Conservation (phyloP, 2,113 vertebrate genomes). For the Noturus placidus region DNA sequence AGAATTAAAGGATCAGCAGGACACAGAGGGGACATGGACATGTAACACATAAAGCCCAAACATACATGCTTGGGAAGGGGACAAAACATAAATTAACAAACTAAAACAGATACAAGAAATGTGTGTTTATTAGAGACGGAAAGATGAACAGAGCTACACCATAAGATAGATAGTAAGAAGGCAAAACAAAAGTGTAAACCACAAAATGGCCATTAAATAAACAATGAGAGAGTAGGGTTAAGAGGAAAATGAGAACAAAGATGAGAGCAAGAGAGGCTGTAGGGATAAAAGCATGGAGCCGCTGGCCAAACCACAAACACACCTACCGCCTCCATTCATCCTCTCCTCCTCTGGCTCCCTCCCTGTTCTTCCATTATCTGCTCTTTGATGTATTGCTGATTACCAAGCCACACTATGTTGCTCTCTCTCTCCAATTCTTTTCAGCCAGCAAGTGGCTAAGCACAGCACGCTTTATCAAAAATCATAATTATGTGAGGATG, state of each 20-base stretch:
- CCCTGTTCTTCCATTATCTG: slow-evolving; percentile 49
- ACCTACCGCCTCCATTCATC: slow-evolving; percentile 66
- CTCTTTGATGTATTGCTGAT: slow-evolving; percentile 74
- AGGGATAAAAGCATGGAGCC: slow-evolving; percentile 46
- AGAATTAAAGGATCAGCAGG: not conserved
- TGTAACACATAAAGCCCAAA: not conserved
- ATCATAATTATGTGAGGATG: not conserved
- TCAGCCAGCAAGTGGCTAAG: slow-evolving; percentile 25
- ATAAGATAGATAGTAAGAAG: not conserved
- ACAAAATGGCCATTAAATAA: not conserved
- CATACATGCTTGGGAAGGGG: not conserved
- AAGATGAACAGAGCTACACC: not conserved
- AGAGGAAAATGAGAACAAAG: slow-evolving; percentile 12
- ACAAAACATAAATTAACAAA: not conserved
- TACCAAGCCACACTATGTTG: slow-evolving; percentile 58
- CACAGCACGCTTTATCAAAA: not conserved
- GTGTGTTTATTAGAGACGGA: not conserved
- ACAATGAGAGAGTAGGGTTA: slow-evolving; percentile 2
- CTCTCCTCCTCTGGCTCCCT: slow-evolving; percentile 57
- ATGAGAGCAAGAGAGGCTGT: slow-evolving; percentile 16
- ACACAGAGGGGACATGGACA: not conserved
- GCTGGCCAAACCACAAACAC: slow-evolving; percentile 61
- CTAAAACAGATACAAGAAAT: not conserved
- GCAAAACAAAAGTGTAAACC: not conserved
- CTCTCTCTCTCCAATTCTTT: not conserved